Base-by-base conservation (phyloP, 2,113 vertebrate genomes). In the Ovis aries region DNA sequence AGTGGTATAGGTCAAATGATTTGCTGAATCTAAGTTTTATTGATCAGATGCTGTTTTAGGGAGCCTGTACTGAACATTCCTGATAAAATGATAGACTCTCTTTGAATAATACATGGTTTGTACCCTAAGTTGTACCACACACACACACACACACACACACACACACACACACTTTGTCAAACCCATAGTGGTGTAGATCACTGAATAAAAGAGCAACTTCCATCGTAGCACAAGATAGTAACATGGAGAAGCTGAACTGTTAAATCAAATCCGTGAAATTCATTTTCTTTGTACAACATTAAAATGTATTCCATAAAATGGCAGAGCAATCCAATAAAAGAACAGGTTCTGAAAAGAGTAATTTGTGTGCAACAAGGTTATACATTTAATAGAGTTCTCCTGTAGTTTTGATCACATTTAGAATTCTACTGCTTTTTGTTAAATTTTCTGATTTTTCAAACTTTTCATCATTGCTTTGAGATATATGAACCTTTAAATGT, bases 401-500 rank as follows among this genome's bases (percentile, higher is more conserved):
- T 90, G 36, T 64, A 98, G 94, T 97, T 98, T 98, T 98, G 97
- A 98, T 98, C 98, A 98, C 91, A 97, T 98, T 98, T 98, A 98
- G 96, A 98, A 98, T 98, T 98, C 97, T 98, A 98, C 97, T 98
- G 86, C 93, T 98, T 98, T 98, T 98, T 98, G 97, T 97, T 99
- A 98, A 97, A 98, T 98, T 98, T 98, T 98, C 90, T 97, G 83
- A 97, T 98, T 98, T 98, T 92, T 59, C 57, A 95, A 97, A 95
- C 81, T 97, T 98, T 98, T 90, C 94, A 98, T 98, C 95, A 97
- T 98, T 98, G 98, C 97, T 98, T 98, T 98, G 97, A 98, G 98
- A 98, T 98, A 99, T 98, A 97, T 87, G 98, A 99, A 97, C 90
- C 97, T 98, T 98, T 99, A 99, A 99, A 98, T 98, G 98, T 98